Evolutionary conservation across 2,888 invertebrate genomes (phyloP).

Genomic region (Morpho deidamia): DNA sequence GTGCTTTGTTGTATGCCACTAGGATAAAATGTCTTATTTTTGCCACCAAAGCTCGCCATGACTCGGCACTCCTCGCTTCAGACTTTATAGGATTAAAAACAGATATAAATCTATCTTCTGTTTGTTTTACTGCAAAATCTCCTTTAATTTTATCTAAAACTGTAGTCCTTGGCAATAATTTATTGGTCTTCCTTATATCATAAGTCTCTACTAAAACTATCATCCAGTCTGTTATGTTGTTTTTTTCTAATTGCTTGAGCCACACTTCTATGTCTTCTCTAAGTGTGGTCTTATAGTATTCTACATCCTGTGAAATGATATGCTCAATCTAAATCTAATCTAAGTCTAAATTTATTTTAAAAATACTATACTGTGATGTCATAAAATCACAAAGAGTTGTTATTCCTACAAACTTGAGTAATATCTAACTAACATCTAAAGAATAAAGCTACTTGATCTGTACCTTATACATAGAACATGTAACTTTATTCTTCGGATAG

Average conservation of each 20-base stretch:
- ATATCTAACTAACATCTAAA: too few relatives aligned
- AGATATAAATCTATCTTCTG: conserved; percentile 90
- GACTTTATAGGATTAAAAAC: conserved; percentile 94
- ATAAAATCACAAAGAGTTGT: too few relatives aligned
- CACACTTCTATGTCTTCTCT: conserved; percentile 94
- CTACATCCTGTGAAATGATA: conserved; percentile 85
- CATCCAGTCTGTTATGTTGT: conserved; percentile 93
- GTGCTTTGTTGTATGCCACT: conserved; percentile 90
- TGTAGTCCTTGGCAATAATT: conserved; percentile 93
- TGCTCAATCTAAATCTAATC: too few relatives aligned
- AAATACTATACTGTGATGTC: too few relatives aligned
- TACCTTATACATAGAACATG: too few relatives aligned
- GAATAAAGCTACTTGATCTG: too few relatives aligned
- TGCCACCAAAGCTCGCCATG: conserved; percentile 91
- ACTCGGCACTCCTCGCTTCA: conserved; percentile 93
- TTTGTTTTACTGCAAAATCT: conserved; percentile 94
- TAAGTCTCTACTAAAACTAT: conserved; percentile 94
- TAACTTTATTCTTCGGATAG: too few relatives aligned
- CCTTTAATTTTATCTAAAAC: conserved; percentile 96
- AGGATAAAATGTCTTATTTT: conserved; percentile 90
- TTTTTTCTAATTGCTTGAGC: conserved; percentile 86
- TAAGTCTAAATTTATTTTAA: too few relatives aligned
- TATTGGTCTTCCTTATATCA: conserved; percentile 94
- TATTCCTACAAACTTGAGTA: too few relatives aligned
- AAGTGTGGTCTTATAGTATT: conserved; percentile 91